These are phyloP conservation scores for Neostethus bicornis DNA, from an alignment of 2,797 vertebrate species.

Conservation along the genomic window DNA sequence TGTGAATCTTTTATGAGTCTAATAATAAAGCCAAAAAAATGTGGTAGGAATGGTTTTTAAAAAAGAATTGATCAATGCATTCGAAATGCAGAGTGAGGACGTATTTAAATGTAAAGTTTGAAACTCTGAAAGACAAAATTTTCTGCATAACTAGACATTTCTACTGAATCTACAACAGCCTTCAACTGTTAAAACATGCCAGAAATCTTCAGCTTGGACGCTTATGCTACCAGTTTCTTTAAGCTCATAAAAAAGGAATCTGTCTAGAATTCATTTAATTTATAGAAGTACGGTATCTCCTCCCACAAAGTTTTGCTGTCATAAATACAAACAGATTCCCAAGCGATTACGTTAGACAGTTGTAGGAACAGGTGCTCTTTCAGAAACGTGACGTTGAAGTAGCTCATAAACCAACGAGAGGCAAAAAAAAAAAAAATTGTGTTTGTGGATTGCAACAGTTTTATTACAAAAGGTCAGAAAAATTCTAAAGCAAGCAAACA, in stretches of 20 bases:
- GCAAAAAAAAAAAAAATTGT: conserved; percentile 26
- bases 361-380: conserved; percentile 28
- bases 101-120: too few relatives aligned
- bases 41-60: conserved; percentile 14
- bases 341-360: conserved; percentile 35
- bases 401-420: conserved; percentile 44
- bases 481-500: too few relatives aligned
- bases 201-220: conserved; percentile 16
- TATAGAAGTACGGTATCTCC: conserved; percentile 34
- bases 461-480: too few relatives aligned
- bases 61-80: conserved; percentile 3
- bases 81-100: background rate
- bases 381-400: conserved; percentile 45
- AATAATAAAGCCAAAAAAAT: conserved; percentile 29
- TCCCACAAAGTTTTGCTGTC: conserved; percentile 35
- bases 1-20: conserved; percentile 42
- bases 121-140: too few relatives aligned
- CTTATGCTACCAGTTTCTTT: conserved; percentile 46
- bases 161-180: too few relatives aligned
- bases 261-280: conserved; percentile 28
- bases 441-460: too few relatives aligned
- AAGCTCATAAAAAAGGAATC: conserved; percentile 48
- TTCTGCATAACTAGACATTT: too few relatives aligned
- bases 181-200: background rate
- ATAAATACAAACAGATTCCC: conserved; percentile 17